These are phyloP conservation scores for Acinonyx jubatus DNA, from an alignment of 2,113 vertebrate species.

Conservation along the genomic window DNA sequence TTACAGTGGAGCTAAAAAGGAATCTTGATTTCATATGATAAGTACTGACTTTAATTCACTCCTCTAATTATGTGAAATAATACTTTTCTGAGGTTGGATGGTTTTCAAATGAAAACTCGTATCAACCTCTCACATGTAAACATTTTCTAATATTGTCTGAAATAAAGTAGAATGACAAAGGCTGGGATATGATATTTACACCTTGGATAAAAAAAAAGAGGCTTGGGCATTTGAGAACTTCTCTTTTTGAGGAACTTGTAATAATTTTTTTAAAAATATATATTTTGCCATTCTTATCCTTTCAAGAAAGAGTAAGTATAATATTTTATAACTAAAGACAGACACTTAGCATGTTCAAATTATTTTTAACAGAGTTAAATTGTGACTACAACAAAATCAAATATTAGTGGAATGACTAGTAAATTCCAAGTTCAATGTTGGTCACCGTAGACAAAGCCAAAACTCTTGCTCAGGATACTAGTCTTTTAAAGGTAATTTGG, in stretches of 20 bases:
- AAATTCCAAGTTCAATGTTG: background rate
- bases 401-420: background rate
- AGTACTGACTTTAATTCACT: background rate
- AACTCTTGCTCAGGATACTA: background rate
- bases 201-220: conserved; percentile 17
- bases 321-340: background rate
- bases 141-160: conserved; percentile 56
- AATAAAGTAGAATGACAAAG: conserved; percentile 52
- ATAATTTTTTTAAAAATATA: background rate
- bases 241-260: background rate
- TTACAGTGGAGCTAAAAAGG: background rate
- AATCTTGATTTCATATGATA: conserved; percentile 16
- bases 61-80: conserved; percentile 52
- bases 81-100: conserved; percentile 23
- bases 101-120: conserved; percentile 65
- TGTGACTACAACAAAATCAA: background rate
- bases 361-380: background rate
- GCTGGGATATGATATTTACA: conserved; percentile 47
- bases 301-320: background rate
- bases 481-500: background rate
- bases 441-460: background rate
- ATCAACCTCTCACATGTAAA: conserved; percentile 38
- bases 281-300: background rate
- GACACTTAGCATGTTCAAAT: background rate
- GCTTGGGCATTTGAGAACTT: background rate